Evolutionary conservation across 2,113 vertebrate genomes (phyloP), one percentile per base, ranked within the genome.

Genomic region (Ophthalmolycus amberensis): DNA sequence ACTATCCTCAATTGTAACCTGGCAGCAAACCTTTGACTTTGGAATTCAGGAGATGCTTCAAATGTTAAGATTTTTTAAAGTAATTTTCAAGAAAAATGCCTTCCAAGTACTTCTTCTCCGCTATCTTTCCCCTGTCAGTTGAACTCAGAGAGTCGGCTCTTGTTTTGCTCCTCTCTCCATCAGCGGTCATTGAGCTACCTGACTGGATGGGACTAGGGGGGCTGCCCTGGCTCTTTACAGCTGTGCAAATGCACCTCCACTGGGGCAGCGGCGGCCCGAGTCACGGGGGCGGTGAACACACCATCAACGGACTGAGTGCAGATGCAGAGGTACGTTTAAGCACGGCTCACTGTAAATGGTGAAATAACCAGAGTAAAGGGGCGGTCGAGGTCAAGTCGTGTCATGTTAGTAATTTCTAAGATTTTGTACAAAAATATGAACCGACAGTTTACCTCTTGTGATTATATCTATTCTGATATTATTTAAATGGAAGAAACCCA

Each of bases 211-310:
- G 89, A 2, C 77, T 98, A 1, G 78, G n/a, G 3, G 98, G 97
- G 18, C 91, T 99, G 64, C 94, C 96, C 9, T 91, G 60, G 70
- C 89, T 90, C 44, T 98, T 94, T n/a, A 92, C 93, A 0, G 96
- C 97, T 0, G 93, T 90, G 0, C 97, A 98, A 90, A 94, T 99
- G 56, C 98, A 99, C 80, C 95, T 99, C 70, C 97, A 99, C 90
- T 99, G 98, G 96, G 98, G 98, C 18, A 95, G 89, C 29, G 93
- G 93, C 5, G 91, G 93, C 0, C 92, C 94, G 0, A 69, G 40
- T 9, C 16, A 72, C 0, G 80, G 73, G 0, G 97, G 98, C 0
- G 96, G 97, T 0, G 98, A 99, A 90, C 98, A 98, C 78, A 95
- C 93, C 70, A 91, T 98, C 68, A 92, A 99, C 0, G 94, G 96